A percentile compares a stretch with the other conserved stretches of the same genome.
phyloP scores from a whole-genome alignment of 2,113 vertebrate species.

The Nematolebias whitei region DNA sequence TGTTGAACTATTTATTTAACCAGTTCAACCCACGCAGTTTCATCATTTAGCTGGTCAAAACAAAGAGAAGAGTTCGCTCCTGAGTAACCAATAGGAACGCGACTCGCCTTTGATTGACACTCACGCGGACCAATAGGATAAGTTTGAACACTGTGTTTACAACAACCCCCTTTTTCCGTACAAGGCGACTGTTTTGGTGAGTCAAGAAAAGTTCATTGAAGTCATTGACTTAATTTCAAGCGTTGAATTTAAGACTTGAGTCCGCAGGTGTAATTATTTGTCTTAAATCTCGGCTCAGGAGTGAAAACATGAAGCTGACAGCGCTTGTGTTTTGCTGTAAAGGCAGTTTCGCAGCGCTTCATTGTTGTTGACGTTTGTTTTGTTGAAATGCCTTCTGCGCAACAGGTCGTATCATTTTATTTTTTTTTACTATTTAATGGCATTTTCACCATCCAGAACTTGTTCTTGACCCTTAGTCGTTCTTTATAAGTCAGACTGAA shows the following conservation, averaged over 20 bases:
- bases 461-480: accelerated
- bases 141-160: slow-evolving; percentile 37
- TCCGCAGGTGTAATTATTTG: neutral
- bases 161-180: slow-evolving; percentile 54
- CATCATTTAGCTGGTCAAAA: slow-evolving; percentile 10
- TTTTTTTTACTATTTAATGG: neutral
- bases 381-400: slow-evolving; percentile 53
- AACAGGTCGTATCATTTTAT: slow-evolving; percentile 24
- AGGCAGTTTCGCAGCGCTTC: slow-evolving; percentile 41
- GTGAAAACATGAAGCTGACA: slow-evolving; percentile 45
- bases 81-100: slow-evolving; percentile 43
- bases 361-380: slow-evolving; percentile 73
- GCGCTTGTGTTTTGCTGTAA: neutral
- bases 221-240: slow-evolving; percentile 41
- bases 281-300: neutral
- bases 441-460: neutral
- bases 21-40: slow-evolving; percentile 28
- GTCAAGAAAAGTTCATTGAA: slow-evolving; percentile 72
- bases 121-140: slow-evolving; percentile 28
- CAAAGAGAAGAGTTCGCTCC: neutral
- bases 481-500: accelerated
- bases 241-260: neutral
- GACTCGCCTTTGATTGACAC: slow-evolving; percentile 14
- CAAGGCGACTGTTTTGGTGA: slow-evolving; percentile 76
- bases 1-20: neutral